These are phyloP conservation scores for Corella eumyota DNA, from an alignment of 23 tunicate genomes.

Conservation along the genomic window DNA sequence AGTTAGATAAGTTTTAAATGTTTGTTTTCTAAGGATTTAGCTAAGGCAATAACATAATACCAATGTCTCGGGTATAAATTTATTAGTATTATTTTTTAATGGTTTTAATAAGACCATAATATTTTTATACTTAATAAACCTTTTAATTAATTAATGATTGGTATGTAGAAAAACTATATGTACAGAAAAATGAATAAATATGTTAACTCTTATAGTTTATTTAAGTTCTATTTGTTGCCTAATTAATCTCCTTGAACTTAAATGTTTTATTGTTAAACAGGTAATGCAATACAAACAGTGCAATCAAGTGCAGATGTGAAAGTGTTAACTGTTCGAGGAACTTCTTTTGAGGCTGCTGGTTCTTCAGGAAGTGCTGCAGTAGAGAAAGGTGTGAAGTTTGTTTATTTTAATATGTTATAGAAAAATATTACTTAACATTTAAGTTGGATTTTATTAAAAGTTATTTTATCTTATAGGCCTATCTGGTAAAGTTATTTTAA, in stretches of 20 bases:
- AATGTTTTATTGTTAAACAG: conserved; percentile 11
- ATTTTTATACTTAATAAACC: background rate
- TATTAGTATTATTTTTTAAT: too few species aligned
- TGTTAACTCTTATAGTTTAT: too few species aligned
- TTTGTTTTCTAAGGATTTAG: too few species aligned
- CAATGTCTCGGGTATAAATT: too few species aligned
- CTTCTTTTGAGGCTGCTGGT: conserved; percentile 87
- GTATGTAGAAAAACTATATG: background rate
- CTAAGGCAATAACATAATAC: too few species aligned
- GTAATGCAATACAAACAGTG: conserved; percentile 92
- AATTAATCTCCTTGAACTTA: too few species aligned
- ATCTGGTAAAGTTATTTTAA: background rate
- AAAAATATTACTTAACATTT: too few species aligned
- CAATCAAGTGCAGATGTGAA: conserved; percentile 56
- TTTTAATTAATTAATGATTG: background rate
- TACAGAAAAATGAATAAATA: background rate
- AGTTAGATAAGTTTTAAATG: too few species aligned
- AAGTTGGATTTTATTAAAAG: too few species aligned
- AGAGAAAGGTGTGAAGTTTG: conserved; percentile 54
- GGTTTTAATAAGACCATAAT: too few species aligned
- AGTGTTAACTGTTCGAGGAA: conserved; percentile 79
- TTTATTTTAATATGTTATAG: too few species aligned
- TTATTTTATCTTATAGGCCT: conserved; percentile 1
- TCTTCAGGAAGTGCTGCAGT: conserved; percentile 49
- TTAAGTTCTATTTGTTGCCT: too few species aligned